These are phyloP conservation scores for Grallaria varia DNA, from an alignment of 2,113 vertebrate genomes.

Conservation along the genomic window DNA sequence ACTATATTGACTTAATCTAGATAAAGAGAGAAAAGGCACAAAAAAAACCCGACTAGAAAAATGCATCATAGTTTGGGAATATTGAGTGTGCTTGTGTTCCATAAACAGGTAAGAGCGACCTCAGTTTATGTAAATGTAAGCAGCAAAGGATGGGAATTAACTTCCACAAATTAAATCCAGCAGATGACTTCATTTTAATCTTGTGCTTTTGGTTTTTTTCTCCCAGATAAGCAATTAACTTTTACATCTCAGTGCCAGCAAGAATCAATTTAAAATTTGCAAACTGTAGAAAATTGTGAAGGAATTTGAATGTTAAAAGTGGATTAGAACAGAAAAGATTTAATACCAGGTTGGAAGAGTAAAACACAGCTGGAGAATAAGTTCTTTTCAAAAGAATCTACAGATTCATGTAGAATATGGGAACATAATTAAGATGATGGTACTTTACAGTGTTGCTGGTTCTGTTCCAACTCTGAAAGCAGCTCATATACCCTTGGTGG, in stretches of 20 bases:
- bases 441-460: neutral
- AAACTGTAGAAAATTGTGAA: conserved; percentile 33
- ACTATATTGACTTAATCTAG: neutral
- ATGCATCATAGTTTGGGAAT: neutral
- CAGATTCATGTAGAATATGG: neutral
- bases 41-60: neutral
- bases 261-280: conserved; percentile 44
- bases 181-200: neutral
- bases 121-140: neutral
- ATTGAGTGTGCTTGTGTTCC: neutral
- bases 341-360: conserved; percentile 31
- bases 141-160: neutral
- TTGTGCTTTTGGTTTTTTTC: neutral
- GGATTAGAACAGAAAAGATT: conserved; percentile 46
- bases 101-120: neutral
- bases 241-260: neutral
- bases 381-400: conserved; percentile 29
- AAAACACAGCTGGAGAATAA: conserved; percentile 40
- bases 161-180: neutral
- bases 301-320: conserved; percentile 48
- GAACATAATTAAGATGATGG: conserved; percentile 29
- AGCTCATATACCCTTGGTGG: neutral
- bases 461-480: neutral
- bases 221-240: conserved; percentile 5
- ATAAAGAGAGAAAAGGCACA: neutral